Conservation (phyloP, 2,113 vertebrate species). For the Syngnathus typhle region DNA sequence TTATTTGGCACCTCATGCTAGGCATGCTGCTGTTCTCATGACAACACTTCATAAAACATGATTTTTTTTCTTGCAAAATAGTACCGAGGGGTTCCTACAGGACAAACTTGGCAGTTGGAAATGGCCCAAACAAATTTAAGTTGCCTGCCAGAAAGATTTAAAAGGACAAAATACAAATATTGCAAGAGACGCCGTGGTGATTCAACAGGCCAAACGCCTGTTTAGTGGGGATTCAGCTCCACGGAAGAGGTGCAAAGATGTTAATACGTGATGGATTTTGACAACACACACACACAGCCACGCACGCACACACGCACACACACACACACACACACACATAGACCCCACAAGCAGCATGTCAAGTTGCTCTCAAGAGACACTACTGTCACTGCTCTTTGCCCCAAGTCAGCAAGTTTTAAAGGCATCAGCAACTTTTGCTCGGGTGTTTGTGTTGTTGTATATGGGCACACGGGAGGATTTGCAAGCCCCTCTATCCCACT, state of each 20-base stretch:
- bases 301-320: background rate
- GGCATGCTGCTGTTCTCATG: background rate
- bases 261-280: constrained; percentile 33
- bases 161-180: background rate
- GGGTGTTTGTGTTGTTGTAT: constrained; percentile 7
- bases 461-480: background rate
- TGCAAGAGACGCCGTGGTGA: constrained; percentile 9
- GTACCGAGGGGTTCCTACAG: background rate
- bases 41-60: background rate
- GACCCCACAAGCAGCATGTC: constrained; percentile 33
- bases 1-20: background rate
- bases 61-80: background rate
- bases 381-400: constrained; percentile 40
- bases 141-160: background rate
- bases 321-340: constrained; percentile 5
- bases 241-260: constrained; percentile 11
- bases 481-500: background rate
- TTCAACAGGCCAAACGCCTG: constrained; percentile 23
- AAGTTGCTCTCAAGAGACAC: constrained; percentile 31
- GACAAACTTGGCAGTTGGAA: background rate
- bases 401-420: constrained; percentile 39
- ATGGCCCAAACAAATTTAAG: background rate
- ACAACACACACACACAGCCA: constrained; percentile 17
- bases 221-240: constrained; percentile 22
- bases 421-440: constrained; percentile 44